Evolutionary conservation across 2,888 invertebrate species (phyloP).

Genomic region (Platypus cylindrus): DNA sequence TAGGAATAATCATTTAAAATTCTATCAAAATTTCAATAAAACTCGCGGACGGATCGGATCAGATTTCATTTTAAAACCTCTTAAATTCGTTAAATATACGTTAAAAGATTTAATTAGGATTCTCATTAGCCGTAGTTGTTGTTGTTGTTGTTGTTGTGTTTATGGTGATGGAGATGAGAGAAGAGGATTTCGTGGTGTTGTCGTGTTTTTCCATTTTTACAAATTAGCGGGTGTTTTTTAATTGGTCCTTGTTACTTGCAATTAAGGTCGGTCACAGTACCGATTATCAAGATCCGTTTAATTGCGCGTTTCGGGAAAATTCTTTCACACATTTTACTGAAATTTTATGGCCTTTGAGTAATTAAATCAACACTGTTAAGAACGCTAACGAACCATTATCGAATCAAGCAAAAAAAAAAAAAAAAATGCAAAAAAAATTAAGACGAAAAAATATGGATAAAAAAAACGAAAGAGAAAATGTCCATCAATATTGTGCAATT

Average conservation of each 20-base stretch:
- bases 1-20: no score
- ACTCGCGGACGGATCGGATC: no score
- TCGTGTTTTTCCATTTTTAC: conserved; percentile 16
- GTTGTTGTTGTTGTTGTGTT: no score
- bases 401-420: no score
- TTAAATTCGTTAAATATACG: conserved; percentile 12
- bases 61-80: conserved; percentile 5
- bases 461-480: no score
- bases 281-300: conserved; percentile 11
- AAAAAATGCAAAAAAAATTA: no score
- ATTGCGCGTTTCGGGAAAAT: conserved; percentile 10
- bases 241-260: conserved; percentile 11
- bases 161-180: no score
- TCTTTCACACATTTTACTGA: conserved; percentile 12
- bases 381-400: conserved; percentile 4
- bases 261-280: conserved; percentile 10
- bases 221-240: conserved; percentile 15
- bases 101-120: conserved; percentile 15
- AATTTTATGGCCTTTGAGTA: conserved; percentile 11
- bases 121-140: conserved; percentile 14
- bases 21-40: no score
- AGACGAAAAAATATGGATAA: no score
- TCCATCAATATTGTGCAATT: no score
- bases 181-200: conserved; percentile 12
- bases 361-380: conserved; percentile 10